Conservation (phyloP, 2,888 invertebrate genomes). For the Pachliopta kotzebuea region DNA sequence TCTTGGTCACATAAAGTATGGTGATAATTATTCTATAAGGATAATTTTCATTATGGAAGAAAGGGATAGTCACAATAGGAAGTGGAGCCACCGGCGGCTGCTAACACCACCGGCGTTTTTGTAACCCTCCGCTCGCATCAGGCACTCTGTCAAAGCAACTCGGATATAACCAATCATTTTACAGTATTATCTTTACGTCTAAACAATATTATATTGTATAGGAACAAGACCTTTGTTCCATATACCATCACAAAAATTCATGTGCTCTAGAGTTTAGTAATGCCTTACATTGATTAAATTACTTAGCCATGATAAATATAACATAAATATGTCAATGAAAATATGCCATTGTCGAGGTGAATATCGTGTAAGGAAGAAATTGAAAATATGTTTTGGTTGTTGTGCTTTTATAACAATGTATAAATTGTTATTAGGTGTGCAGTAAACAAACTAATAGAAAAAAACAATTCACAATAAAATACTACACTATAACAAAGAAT, state of each 20-base stretch:
- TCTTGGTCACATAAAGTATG: too few species aligned
- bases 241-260: conserved; percentile 15
- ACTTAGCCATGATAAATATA: not conserved
- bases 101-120: conserved; percentile 61
- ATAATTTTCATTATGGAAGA: too few species aligned
- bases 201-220: conserved; percentile 25
- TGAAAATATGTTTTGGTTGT: too few species aligned
- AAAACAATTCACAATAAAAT: conserved; percentile 1
- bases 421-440: too few species aligned
- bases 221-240: conserved; percentile 18
- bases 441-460: too few species aligned
- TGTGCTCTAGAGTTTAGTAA: not conserved
- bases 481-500: conserved; percentile 20
- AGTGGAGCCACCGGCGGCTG: conserved; percentile 59
- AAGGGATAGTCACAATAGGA: too few species aligned
- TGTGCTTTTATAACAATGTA: too few species aligned
- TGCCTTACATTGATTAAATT: not conserved
- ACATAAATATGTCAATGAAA: not conserved
- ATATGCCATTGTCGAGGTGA: too few species aligned
- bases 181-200: conserved; percentile 23
- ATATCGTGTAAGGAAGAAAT: too few species aligned
- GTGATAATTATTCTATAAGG: too few species aligned
- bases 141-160: conserved; percentile 44
- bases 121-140: conserved; percentile 49
- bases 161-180: conserved; percentile 29